Evolutionary conservation across 2,888 invertebrate genomes (phyloP), one percentile per base, ranked within the genome.

Genomic region (Polydesmus complanatus): DNA sequence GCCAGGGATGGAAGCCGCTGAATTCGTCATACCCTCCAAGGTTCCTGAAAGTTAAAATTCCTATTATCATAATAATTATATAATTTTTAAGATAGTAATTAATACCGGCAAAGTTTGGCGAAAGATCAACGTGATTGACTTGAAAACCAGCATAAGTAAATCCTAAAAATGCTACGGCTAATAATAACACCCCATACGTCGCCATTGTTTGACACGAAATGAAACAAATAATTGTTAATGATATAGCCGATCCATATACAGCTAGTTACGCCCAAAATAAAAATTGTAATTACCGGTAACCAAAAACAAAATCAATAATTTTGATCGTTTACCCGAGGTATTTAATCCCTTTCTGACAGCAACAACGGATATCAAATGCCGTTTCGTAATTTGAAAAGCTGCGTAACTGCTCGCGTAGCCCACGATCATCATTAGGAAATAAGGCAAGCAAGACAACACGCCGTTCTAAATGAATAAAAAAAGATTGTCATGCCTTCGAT

Each of bases 71-170:
- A n/a, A n/a, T n/a, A n/a, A n/a, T n/a, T n/a, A n/a, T n/a, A n/a
- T n/a, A n/a, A n/a, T n/a, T n/a, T n/a, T n/a, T n/a, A n/a, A n/a
- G n/a, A n/a, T n/a, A n/a, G n/a, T n/a, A n/a, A n/a, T n/a, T n/a
- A n/a, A n/a, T n/a, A n/a, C 67, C 67, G 19, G 68, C 64, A 58
- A 63, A 68, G 54, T 68, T 67, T 1, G 68, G 68, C 1, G 69
- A 61, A 51, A 68, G 61, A 53, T 69, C 69, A 1, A 67, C 64
- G 23, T 27, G 56, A 56, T 60, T 68, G 2, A 65, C 61, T 52
- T 67, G 64, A 47, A 64, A 66, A 2, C 69, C 68, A 25, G 65
- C 64, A 27, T 64, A 66, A 8, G 64, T 61, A 37, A 63, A 62
- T 14, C 69, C 69, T 60, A 66, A 65, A 19, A 68, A 61, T 8